Base-by-base conservation (phyloP, 2,888 invertebrate genomes). In the Glaucopsyche alexis region DNA sequence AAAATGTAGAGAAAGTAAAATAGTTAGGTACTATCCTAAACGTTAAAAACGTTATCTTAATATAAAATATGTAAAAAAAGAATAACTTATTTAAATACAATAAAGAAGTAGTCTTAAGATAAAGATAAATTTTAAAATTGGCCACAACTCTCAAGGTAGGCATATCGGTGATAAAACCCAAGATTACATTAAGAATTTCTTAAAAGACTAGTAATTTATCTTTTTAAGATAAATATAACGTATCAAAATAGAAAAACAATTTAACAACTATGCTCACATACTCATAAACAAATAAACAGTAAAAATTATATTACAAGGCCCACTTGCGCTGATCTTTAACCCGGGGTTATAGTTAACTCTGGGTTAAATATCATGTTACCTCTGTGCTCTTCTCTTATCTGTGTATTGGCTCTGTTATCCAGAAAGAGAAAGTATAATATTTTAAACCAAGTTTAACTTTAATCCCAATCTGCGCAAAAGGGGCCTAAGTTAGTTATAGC, bases 161-260 rank as follows among this genome's bases (percentile, higher is more conserved):
- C 55, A 55, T 55, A 55, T 55, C 55, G 55, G 19, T 19, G 55
- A 55, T 19, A 16, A 55, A 19, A 55, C 55, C 16, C 55, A 55
- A 55, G 29, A 29, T 29, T 16, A 9, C 16, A 13, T 60, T 16
- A 13, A 60, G 2, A 60, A 29, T 60, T 19, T 55, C 60, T 38
- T 60, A 60, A 6, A 14, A 14, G 60, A 60, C 60, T 60, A 60
- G 60, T 60, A 29, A 60, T 60, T 60, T 60, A 60, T 60, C 60
- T 13, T 29, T 60, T 29, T 13, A 14, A 2, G 29, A 60, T 38
- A 60, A 60, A 60, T 60, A 60, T 60, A 29, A 60, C 11, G 60
- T 60, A 60, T 60, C 29, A 60, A 60, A 60, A 60, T 60, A 60
- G 13, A 60, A 60, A 60, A 60, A 60, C 29, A 38, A 60, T 13